phyloP scores from a whole-genome alignment of 1,140 invertebrate genomes.

The Drosophila saltans region DNA sequence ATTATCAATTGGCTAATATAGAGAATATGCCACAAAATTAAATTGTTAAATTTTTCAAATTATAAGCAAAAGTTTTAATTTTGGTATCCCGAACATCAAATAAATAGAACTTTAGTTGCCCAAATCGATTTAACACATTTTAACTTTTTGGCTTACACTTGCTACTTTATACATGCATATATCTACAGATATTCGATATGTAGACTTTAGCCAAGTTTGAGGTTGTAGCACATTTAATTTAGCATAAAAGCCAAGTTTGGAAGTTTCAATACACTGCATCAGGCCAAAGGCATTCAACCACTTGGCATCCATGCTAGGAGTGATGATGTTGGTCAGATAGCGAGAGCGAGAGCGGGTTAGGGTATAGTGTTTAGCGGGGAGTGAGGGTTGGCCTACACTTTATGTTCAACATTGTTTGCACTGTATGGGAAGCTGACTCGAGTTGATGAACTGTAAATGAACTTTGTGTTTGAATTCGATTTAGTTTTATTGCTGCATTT shows the following conservation, averaged over 20 bases:
- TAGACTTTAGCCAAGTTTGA: constrained; percentile 10
- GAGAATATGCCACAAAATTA: neutral
- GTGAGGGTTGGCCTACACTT: neutral
- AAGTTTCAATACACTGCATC: constrained; percentile 8
- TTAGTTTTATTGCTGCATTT: constrained; percentile 53
- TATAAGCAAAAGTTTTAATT: neutral
- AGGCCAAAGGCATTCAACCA: constrained; percentile 8
- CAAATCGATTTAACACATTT: constrained; percentile 1
- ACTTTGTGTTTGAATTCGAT: constrained; percentile 61
- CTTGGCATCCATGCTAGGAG: neutral
- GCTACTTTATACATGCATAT: neutral
- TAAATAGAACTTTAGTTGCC: neutral
- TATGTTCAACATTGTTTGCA: constrained; percentile 36
- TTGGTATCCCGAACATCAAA: neutral
- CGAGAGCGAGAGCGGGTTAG: neutral
- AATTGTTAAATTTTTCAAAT: neutral
- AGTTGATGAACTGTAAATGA: constrained; percentile 66
- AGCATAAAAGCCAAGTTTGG: constrained; percentile 49
- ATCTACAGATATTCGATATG: neutral
- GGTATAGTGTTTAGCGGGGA: neutral
- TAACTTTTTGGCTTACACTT: constrained; percentile 3
- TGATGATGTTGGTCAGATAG: constrained; percentile 2
- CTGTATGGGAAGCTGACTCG: constrained; percentile 3
- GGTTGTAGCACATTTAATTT: constrained; percentile 46
- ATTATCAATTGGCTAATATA: constrained; percentile 1